These are phyloP conservation scores for Dermatophagoides farinae DNA, from an alignment of 1,140 invertebrate species.

Conservation along the genomic window DNA sequence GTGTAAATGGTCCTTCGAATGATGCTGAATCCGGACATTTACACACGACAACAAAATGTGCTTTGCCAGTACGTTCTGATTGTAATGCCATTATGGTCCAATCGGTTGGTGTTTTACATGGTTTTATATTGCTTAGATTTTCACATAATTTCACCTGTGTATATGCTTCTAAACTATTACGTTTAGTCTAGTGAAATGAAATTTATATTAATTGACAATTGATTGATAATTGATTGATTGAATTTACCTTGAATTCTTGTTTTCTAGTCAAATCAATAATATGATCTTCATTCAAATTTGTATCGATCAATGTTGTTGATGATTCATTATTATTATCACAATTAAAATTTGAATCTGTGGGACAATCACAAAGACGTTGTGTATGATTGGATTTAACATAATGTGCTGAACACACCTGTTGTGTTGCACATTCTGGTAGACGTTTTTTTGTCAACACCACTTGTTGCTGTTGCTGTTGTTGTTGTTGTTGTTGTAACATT, in stretches of 20 bases:
- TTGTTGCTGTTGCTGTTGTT: not conserved
- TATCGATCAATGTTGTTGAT: too few species aligned
- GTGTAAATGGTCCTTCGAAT: slow-evolving; percentile 72
- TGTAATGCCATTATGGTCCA: slow-evolving; percentile 77
- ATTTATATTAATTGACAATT: not conserved
- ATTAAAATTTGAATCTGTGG: slow-evolving; percentile 57
- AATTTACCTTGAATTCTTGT: slow-evolving; percentile 15
- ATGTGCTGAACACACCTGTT: slow-evolving; percentile 77
- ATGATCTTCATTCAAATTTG: slow-evolving; percentile 54
- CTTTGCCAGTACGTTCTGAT: slow-evolving; percentile 74
- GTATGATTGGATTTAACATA: slow-evolving; percentile 77
- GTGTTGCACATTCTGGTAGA: slow-evolving; percentile 72
- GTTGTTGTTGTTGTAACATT: not conserved
- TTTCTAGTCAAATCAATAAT: slow-evolving; percentile 47
- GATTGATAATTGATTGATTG: not conserved
- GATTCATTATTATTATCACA: slow-evolving; percentile 43
- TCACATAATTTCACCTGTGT: slow-evolving; percentile 82
- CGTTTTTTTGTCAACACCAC: slow-evolving; percentile 26
- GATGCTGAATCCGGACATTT: slow-evolving; percentile 60
- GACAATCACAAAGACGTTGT: slow-evolving; percentile 72
- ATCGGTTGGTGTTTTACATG: slow-evolving; percentile 62
- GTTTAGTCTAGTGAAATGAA: too few species aligned
- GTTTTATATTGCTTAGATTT: slow-evolving; percentile 61
- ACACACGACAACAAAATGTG: slow-evolving; percentile 79
- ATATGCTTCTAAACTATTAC: slow-evolving; percentile 36